Conservation (phyloP, 1,140 invertebrate genomes). For the Atta cephalotes region DNA sequence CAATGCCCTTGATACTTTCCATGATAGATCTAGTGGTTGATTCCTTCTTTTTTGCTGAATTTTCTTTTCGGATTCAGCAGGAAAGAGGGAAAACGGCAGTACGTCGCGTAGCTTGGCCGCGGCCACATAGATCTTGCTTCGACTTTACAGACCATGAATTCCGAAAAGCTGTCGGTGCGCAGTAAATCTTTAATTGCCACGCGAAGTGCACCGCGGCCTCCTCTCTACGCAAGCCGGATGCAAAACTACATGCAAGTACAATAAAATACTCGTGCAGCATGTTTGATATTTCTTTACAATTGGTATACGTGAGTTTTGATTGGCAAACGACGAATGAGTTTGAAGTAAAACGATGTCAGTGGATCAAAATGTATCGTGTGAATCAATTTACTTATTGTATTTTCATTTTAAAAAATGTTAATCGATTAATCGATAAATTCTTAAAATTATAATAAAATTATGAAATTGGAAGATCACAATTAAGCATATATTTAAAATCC, state of each 20-base stretch:
- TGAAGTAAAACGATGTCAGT: background rate
- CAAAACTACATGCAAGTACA: constrained; percentile 12
- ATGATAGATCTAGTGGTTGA: constrained; percentile 42
- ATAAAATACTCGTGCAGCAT: background rate
- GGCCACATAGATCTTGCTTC: constrained; percentile 69
- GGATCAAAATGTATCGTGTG: background rate
- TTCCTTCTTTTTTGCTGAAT: constrained; percentile 29
- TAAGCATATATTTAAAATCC: background rate
- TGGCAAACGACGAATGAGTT: constrained; percentile 23
- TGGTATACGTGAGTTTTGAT: background rate
- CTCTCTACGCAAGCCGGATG: background rate
- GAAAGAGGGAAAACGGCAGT: constrained; percentile 12
- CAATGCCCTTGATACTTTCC: constrained; percentile 46
- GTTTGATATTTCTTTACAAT: constrained; percentile 36
- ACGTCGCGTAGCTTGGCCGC: constrained; percentile 42
- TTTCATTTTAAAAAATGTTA: background rate
- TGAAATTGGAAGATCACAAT: background rate
- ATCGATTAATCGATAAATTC: background rate
- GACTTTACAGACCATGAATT: constrained; percentile 78
- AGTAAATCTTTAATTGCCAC: constrained; percentile 80
- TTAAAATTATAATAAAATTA: background rate
- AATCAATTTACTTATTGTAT: background rate
- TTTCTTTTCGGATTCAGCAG: constrained; percentile 62
- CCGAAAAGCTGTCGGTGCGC: constrained; percentile 75
- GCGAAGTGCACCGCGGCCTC: constrained; percentile 16